phyloP scores from a whole-genome alignment of 2,113 vertebrate species.

The Dicrurus megarhynchus region DNA sequence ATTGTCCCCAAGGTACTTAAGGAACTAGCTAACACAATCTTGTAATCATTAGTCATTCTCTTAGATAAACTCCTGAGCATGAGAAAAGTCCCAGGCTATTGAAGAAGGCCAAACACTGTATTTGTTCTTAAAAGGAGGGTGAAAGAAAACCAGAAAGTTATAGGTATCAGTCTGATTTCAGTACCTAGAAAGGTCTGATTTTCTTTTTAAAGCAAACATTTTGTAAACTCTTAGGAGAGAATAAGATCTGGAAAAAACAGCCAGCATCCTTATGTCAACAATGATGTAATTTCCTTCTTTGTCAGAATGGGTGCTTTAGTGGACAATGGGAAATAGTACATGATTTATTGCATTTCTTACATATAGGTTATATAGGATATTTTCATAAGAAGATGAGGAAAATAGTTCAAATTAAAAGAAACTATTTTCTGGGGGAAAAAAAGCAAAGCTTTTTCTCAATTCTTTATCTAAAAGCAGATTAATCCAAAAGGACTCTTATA shows the following conservation, averaged over 20 bases:
- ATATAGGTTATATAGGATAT: background rate
- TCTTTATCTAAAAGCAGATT: background rate
- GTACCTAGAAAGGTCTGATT: background rate
- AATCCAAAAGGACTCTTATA: background rate
- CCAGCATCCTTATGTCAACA: background rate
- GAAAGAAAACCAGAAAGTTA: background rate
- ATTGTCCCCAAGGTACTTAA: background rate
- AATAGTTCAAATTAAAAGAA: background rate
- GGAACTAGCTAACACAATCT: background rate
- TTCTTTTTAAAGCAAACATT: background rate
- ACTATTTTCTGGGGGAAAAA: background rate
- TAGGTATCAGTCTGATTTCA: background rate
- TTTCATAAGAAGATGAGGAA: background rate
- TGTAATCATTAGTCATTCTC: background rate
- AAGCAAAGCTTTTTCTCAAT: fast-evolving
- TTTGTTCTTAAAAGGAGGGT: background rate
- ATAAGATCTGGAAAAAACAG: background rate
- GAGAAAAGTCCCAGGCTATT: background rate
- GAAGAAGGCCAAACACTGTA: background rate
- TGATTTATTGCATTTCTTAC: background rate
- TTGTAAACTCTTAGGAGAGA: background rate
- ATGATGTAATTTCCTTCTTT: background rate
- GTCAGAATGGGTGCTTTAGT: background rate
- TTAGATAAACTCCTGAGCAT: background rate
- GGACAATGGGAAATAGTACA: background rate